Evolutionary conservation across 92 coral and sea anemone species (phyloP).

Genomic region (Parazoanthus atlanticus): DNA sequence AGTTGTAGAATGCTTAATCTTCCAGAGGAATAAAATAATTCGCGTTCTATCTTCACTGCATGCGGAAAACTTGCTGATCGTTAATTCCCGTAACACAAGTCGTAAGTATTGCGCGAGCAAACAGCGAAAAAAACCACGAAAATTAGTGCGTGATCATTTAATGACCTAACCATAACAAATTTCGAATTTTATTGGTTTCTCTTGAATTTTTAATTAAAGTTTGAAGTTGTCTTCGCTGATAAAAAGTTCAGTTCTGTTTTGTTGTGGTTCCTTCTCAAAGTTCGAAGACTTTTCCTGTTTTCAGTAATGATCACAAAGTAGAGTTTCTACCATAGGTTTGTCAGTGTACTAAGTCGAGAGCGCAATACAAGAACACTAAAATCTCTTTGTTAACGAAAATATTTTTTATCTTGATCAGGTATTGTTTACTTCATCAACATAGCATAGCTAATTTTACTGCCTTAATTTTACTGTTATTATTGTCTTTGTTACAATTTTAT

Average conservation of each 20-base stretch:
- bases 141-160: slow-evolving; percentile 6
- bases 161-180: slow-evolving; percentile 15
- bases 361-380: neutral
- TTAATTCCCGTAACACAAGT: neutral
- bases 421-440: neutral
- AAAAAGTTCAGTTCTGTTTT: slow-evolving; percentile 6
- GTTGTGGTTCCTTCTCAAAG: neutral
- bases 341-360: neutral
- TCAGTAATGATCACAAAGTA: neutral
- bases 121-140: neutral
- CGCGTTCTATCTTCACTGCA: neutral
- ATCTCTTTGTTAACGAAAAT: neutral
- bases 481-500: slow-evolving; percentile 12
- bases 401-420: neutral
- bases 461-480: slow-evolving; percentile 6
- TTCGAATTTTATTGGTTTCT: slow-evolving; percentile 19
- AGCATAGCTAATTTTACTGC: slow-evolving; percentile 13
- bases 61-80: neutral
- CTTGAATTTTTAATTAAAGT: slow-evolving; percentile 22
- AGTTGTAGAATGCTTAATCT: neutral
- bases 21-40: neutral
- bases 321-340: neutral
- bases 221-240: neutral
- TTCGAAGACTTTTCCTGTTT: neutral
- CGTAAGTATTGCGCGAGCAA: neutral